Conservation (phyloP, 2,113 vertebrate species). For the Brachyistius frenatus region DNA sequence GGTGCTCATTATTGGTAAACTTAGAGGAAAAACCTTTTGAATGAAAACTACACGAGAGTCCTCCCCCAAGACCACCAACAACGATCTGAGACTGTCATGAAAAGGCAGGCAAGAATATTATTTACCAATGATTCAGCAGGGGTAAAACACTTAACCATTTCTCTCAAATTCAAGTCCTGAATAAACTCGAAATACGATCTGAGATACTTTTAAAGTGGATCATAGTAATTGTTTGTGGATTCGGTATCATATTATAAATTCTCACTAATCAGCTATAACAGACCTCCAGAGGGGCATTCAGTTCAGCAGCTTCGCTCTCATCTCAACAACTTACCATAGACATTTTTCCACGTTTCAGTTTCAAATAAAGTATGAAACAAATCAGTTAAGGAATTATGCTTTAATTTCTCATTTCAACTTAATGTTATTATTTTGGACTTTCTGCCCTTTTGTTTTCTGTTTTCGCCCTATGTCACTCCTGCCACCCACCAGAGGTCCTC, state of each 20-base stretch:
- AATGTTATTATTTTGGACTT: too few species aligned
- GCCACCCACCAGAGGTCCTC: too few species aligned
- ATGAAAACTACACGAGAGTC: background rate
- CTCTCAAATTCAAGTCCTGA: background rate
- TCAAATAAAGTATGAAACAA: background rate
- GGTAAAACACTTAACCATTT: too few species aligned
- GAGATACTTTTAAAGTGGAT: background rate
- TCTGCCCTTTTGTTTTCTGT: too few species aligned
- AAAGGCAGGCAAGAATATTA: background rate
- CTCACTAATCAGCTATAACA: background rate
- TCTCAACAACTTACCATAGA: background rate
- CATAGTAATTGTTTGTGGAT: background rate
- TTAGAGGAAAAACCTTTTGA: background rate
- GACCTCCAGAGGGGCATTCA: background rate
- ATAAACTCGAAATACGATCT: background rate
- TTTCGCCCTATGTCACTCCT: too few species aligned
- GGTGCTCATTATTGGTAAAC: background rate
- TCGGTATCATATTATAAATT: background rate
- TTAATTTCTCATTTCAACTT: background rate
- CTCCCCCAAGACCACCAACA: background rate
- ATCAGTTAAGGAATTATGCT: background rate
- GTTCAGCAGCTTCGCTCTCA: background rate
- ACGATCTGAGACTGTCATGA: background rate
- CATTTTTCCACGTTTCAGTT: background rate
- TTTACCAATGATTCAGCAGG: background rate